These are phyloP conservation scores for Cavia aperea DNA, from an alignment of 2,113 vertebrate genomes.

Conservation along the genomic window DNA sequence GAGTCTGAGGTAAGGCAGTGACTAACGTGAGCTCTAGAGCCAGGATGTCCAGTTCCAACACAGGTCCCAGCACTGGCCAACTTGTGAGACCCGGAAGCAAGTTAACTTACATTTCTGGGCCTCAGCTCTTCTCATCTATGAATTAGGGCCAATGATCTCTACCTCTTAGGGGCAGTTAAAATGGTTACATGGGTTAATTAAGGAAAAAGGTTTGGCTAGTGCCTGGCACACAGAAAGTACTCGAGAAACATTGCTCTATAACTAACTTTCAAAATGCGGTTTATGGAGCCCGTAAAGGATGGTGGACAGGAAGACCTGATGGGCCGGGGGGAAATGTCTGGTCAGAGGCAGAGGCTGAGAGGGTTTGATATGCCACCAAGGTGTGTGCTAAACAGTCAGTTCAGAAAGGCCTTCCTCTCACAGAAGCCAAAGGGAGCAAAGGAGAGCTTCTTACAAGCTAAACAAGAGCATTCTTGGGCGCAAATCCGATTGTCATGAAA, in stretches of 20 bases:
- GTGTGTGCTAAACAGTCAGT: not conserved
- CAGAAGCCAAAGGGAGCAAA: not conserved
- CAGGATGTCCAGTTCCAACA: not conserved
- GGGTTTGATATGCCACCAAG: not conserved
- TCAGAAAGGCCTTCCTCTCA: not conserved
- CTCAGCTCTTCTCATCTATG: not conserved
- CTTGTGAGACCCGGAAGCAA: not conserved
- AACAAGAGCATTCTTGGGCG: not conserved
- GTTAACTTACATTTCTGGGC: not conserved
- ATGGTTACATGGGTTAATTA: not conserved
- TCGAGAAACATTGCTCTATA: not conserved
- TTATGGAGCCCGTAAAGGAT: not conserved
- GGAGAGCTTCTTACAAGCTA: not conserved
- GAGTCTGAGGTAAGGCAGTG: not conserved
- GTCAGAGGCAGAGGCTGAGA: not conserved
- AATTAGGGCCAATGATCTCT: not conserved
- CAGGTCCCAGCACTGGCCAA: not conserved
- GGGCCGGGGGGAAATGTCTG: not conserved
- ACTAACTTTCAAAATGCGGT: not conserved
- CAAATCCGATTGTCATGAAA: not conserved
- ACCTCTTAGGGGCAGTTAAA: not conserved
- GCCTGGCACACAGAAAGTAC: not conserved
- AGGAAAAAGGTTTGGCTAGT: not conserved
- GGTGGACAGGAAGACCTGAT: not conserved
- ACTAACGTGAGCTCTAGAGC: not conserved